These are phyloP conservation scores for Slavum lentiscoides DNA, from an alignment of 2,888 invertebrate genomes.

Conservation along the genomic window DNA sequence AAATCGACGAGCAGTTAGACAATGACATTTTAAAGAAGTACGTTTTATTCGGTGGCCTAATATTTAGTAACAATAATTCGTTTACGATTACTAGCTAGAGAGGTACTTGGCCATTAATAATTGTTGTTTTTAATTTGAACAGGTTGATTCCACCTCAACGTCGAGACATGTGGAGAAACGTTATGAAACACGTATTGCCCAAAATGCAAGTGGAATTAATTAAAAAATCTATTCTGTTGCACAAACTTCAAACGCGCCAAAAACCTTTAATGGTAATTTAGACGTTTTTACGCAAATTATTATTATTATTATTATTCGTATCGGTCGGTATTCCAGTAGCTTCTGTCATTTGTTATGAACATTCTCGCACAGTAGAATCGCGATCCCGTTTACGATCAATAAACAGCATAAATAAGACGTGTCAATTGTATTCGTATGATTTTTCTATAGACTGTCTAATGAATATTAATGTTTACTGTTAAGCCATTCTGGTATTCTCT, in stretches of 20 bases:
- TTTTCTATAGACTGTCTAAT: no score
- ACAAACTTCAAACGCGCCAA: constrained; percentile 46
- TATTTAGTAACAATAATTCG: neutral
- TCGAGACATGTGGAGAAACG: constrained; percentile 54
- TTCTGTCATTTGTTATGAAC: no score
- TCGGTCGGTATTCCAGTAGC: no score
- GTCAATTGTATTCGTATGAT: no score
- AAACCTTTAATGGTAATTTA: constrained; percentile 30
- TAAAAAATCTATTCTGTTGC: constrained; percentile 49
- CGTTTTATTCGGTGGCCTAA: neutral
- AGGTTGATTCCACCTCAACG: constrained; percentile 53
- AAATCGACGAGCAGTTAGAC: neutral
- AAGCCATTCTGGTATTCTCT: no score
- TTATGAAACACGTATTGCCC: constrained; percentile 49
- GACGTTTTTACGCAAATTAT: no score
- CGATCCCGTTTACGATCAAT: no score
- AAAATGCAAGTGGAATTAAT: constrained; percentile 41
- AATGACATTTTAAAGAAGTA: constrained; percentile 35
- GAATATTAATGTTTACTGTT: no score
- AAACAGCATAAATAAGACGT: no score
- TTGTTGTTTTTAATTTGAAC: neutral
- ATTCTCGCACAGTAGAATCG: no score
- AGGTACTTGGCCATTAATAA: no score
- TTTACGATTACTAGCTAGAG: neutral
- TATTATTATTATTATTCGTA: no score